phyloP scores from a whole-genome alignment of 2,113 vertebrate species.

The Lepus europaeus region DNA sequence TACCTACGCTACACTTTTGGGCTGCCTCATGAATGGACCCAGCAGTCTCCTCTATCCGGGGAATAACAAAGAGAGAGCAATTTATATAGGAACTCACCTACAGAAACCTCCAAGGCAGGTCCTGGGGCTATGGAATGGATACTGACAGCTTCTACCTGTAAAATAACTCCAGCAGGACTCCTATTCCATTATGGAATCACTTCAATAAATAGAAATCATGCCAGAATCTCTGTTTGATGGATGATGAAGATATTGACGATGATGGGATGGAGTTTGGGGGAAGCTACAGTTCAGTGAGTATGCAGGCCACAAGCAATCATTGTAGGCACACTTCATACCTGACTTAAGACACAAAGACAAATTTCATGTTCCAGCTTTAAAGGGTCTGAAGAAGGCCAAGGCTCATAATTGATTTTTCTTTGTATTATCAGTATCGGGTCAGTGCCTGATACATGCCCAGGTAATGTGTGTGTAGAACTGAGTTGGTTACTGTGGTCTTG shows the following conservation, averaged over 20 bases:
- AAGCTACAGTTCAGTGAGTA: neutral
- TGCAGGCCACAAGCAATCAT: neutral
- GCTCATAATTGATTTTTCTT: slow-evolving; percentile 28
- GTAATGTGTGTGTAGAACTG: slow-evolving; percentile 22
- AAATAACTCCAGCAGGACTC: neutral
- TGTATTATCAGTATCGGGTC: slow-evolving; percentile 31
- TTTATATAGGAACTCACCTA: neutral
- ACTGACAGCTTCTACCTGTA: neutral
- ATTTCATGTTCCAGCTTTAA: slow-evolving; percentile 25
- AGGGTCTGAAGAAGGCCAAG: neutral
- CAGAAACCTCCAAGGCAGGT: neutral
- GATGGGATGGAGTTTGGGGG: neutral
- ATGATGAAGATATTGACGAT: neutral
- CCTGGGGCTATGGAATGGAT: neutral
- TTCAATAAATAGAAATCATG: slow-evolving; percentile 1
- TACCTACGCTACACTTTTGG: neutral
- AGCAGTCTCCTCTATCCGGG: neutral
- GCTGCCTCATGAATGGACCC: neutral
- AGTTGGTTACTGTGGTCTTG: neutral
- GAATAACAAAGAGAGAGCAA: neutral
- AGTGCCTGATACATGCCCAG: neutral
- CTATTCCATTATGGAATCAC: neutral
- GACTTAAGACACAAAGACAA: neutral
- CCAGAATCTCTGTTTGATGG: neutral
- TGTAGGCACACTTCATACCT: neutral